These are phyloP conservation scores for Aradus depressus DNA, from an alignment of 2,888 invertebrate species.

Conservation along the genomic window DNA sequence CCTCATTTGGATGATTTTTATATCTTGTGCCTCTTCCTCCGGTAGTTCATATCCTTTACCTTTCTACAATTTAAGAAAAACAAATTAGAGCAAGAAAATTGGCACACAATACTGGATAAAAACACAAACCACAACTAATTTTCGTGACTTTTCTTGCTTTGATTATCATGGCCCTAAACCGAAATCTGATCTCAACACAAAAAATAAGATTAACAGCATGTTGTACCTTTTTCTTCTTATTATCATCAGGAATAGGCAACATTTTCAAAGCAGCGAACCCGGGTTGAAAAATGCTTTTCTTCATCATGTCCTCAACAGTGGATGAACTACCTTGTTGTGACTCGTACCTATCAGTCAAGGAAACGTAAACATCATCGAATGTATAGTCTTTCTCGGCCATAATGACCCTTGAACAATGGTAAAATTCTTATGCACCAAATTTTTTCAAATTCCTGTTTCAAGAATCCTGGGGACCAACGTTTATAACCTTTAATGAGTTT, in stretches of 20 bases:
- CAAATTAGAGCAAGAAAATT: not conserved
- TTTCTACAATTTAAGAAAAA: slow-evolving; percentile 62
- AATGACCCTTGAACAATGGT: too few species aligned
- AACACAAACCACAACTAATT: not conserved
- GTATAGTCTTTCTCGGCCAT: slow-evolving; percentile 12
- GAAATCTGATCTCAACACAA: too few species aligned
- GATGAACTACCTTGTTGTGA: not conserved
- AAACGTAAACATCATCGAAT: slow-evolving; percentile 17
- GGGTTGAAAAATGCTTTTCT: slow-evolving; percentile 50
- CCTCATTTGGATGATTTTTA: slow-evolving; percentile 85
- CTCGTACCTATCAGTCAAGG: not conserved
- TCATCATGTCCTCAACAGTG: slow-evolving; percentile 47
- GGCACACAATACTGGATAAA: not conserved
- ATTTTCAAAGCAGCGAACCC: slow-evolving; percentile 53
- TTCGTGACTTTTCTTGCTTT: not conserved
- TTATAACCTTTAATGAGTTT: too few species aligned
- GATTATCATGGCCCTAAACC: too few species aligned
- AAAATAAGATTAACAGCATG: slow-evolving; percentile 10
- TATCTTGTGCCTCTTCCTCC: slow-evolving; percentile 74
- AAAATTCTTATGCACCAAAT: too few species aligned
- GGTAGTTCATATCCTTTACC: slow-evolving; percentile 81
- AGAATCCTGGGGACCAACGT: too few species aligned
- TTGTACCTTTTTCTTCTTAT: slow-evolving; percentile 47
- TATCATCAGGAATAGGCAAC: slow-evolving; percentile 48
- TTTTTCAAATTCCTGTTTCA: too few species aligned